Evolutionary conservation across 1,140 invertebrate genomes (phyloP).

Genomic region (Zaprionus lachaisei): DNA sequence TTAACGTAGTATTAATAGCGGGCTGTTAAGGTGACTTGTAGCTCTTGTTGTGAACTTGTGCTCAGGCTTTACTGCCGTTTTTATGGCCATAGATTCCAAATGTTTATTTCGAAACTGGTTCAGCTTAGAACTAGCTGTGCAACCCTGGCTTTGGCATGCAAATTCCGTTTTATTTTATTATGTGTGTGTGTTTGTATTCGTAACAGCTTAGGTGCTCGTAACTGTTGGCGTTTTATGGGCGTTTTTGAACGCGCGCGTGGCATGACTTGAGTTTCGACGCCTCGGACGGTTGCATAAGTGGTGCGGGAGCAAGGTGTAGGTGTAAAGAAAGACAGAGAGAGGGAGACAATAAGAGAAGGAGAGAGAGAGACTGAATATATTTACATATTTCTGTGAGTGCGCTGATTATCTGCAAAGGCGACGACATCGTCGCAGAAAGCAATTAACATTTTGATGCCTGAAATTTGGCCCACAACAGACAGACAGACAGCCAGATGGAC

Average conservation of each 20-base stretch:
- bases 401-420: conserved; percentile 38
- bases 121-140: conserved; percentile 12
- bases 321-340: background rate
- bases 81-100: too few species aligned
- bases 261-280: conserved; percentile 22
- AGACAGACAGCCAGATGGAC: conserved; percentile 5
- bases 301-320: background rate
- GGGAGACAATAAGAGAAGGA: background rate
- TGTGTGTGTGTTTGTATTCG: background rate
- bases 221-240: conserved; percentile 39
- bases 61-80: too few species aligned
- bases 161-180: conserved; percentile 15
- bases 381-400: conserved; percentile 17
- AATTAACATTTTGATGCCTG: conserved; percentile 76
- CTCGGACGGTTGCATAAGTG: conserved; percentile 35
- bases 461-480: conserved; percentile 49
- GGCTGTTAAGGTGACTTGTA: too few species aligned
- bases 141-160: conserved; percentile 23
- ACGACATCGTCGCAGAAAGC: conserved; percentile 58
- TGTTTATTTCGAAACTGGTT: conserved; percentile 7
- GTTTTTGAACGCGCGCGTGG: conserved; percentile 50
- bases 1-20: too few species aligned
- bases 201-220: conserved; percentile 27
- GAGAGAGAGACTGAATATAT: background rate
- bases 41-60: background rate